Evolutionary conservation across 2,797 vertebrate genomes (phyloP).

Genomic region (Lagodon rhomboides): DNA sequence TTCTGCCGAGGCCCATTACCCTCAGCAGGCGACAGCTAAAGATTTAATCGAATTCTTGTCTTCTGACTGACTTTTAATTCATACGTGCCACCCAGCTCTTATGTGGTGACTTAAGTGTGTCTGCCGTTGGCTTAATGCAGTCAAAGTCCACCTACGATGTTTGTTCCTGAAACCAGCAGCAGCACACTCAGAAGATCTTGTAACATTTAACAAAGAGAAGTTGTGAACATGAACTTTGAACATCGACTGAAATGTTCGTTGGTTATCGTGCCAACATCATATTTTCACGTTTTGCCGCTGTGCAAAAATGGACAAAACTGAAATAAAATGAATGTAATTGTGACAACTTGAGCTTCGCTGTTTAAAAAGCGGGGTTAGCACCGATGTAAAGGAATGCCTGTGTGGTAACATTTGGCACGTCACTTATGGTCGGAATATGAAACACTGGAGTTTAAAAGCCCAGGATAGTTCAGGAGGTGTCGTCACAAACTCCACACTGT

Average conservation of each 20-base stretch:
- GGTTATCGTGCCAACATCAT: background rate
- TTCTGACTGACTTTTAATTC: background rate
- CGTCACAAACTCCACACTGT: background rate
- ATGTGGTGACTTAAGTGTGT: background rate
- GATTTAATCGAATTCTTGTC: background rate
- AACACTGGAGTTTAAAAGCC: background rate
- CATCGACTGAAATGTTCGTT: background rate
- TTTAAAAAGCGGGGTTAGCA: constrained; percentile 17
- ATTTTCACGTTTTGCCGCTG: constrained; percentile 3
- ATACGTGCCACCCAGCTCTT: background rate
- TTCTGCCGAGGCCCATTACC: background rate
- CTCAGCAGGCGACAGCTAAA: background rate
- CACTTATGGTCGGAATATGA: background rate
- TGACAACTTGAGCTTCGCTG: constrained; percentile 6
- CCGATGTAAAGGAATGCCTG: constrained; percentile 23
- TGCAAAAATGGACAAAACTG: constrained; percentile 20
- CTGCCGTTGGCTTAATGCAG: background rate
- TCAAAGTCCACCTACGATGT: background rate
- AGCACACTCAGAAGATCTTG: background rate
- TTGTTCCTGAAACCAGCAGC: background rate
- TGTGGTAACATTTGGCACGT: constrained; percentile 40
- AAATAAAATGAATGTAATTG: background rate
- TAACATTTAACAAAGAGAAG: background rate
- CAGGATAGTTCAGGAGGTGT: background rate
- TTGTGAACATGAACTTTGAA: background rate